These are phyloP conservation scores for Spinus pinus DNA, from an alignment of 2,797 vertebrate species.

Conservation along the genomic window DNA sequence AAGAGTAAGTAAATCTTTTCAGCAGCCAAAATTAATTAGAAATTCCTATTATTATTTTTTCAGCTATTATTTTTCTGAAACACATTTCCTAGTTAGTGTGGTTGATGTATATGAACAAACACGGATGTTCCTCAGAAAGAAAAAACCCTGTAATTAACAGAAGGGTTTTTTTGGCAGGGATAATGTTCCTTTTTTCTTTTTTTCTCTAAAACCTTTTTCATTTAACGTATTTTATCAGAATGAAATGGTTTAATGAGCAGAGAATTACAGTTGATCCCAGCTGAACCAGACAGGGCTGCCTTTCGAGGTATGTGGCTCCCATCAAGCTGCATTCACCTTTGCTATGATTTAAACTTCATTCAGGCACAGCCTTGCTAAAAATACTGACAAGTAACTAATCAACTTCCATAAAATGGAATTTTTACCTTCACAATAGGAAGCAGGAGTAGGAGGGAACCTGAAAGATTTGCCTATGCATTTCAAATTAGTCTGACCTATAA, in stretches of 20 bases:
- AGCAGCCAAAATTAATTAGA: background rate
- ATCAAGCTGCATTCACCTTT: slow-evolving; percentile 51
- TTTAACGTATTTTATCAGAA: slow-evolving; percentile 69
- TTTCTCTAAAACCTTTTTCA: slow-evolving; percentile 30
- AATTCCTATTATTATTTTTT: background rate
- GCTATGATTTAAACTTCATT: slow-evolving; percentile 56
- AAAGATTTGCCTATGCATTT: slow-evolving; percentile 68
- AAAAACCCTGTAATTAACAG: slow-evolving; percentile 42
- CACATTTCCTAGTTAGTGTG: background rate
- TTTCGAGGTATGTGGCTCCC: slow-evolving; percentile 3
- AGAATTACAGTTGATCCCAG: slow-evolving; percentile 59
- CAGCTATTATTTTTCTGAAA: background rate
- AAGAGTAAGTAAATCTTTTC: background rate
- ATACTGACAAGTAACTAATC: slow-evolving; percentile 68
- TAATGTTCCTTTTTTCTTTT: slow-evolving; percentile 33
- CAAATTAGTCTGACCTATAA: slow-evolving; percentile 66
- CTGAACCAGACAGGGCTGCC: slow-evolving; percentile 7
- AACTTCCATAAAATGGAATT: slow-evolving; percentile 62
- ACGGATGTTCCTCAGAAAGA: slow-evolving; percentile 16
- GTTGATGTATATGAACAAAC: background rate
- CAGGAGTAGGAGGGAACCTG: slow-evolving; percentile 54
- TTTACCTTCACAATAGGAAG: slow-evolving; percentile 66
- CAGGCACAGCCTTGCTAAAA: slow-evolving; percentile 54
- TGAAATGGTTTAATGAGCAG: slow-evolving; percentile 69
- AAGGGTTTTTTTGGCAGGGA: background rate